A percentile compares a stretch with the other conserved stretches of the same genome.
phyloP scores from a whole-genome alignment of 1,140 invertebrate species.

The Aphelinus certus region DNA sequence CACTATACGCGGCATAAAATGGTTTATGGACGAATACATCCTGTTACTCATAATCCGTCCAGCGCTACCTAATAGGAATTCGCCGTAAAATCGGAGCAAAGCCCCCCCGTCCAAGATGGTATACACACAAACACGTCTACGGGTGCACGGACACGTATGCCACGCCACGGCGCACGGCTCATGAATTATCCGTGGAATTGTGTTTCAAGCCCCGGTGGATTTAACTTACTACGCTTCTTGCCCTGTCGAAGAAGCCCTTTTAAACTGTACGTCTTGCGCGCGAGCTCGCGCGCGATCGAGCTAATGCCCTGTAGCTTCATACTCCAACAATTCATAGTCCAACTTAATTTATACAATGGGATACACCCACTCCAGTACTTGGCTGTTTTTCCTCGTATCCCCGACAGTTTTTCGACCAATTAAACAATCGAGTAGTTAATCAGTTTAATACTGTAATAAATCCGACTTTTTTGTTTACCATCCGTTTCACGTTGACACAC shows the following conservation, averaged over 20 bases:
- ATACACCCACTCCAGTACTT: no score
- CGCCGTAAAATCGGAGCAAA: conserved; percentile 19
- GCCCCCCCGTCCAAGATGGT: neutral
- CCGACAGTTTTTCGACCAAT: no score
- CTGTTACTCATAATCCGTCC: conserved; percentile 22
- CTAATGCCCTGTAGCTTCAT: no score
- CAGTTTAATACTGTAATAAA: no score
- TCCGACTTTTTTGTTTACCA: no score
- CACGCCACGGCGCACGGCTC: neutral
- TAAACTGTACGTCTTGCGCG: neutral
- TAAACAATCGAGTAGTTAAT: no score
- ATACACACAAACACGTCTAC: neutral
- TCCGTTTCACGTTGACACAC: no score
- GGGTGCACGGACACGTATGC: neutral
- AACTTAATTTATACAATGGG: no score
- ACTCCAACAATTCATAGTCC: no score
- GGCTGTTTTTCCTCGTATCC: no score
- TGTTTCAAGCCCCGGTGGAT: conserved; percentile 8
- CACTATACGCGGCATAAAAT: conserved; percentile 3
- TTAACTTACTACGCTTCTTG: conserved; percentile 2
- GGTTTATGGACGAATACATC: conserved; percentile 22
- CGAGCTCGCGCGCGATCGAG: no score
- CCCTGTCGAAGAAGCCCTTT: neutral
- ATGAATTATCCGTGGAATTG: conserved; percentile 21
- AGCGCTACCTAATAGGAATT: conserved; percentile 22